Base-by-base conservation (phyloP, 2,797 vertebrate species). In the Acrossocheilus wenchowensis region DNA sequence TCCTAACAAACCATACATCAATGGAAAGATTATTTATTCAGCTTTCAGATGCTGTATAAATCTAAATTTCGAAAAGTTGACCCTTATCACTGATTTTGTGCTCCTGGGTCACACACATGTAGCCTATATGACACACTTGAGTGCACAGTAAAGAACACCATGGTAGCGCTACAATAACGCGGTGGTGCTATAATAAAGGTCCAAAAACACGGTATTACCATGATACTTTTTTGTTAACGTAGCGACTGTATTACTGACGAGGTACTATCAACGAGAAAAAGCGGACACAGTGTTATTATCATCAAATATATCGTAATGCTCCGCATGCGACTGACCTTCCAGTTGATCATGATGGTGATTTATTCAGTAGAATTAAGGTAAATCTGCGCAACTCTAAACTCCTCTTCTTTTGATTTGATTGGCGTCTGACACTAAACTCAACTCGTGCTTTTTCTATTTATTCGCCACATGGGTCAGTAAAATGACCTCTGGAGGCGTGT, bases 341-440 rank as follows among this genome's bases (percentile, higher is more conserved):
- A 90, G 82, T 90, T 90, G 66, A 90, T 89, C 89, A 90, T 90
- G 68, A 73, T 82, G 78, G 19, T 69, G 57, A 5, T 71, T 23
- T 50, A 3, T 60, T 45, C 1, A 19, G 52, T 6, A 10, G 11
- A n/a, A 19, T n/a, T 5, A 62, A 36, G 14, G 34, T 6, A 52
- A 79, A 36, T 52, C 48, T 72, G 14, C 23, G 5, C 26, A 5
- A 50, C 14, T 1, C 62, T 48, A 14, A 62, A 50, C 15, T 50
- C 48, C 15, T 50, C 14, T 17, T 52, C 50, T 19, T 17, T 2
- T 17, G 50, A 52, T 52, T 52, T 52, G 15, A 6, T 17, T 52
- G 50, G 50, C 15, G 15, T 1, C 15, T 52, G 15, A 52, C 15
- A 19, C 5, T 52, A 52, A 52, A 7, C 54, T 17, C 15, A 50